Evolutionary conservation across 1,140 invertebrate species (phyloP).

Genomic region (Drosophila azteca): DNA sequence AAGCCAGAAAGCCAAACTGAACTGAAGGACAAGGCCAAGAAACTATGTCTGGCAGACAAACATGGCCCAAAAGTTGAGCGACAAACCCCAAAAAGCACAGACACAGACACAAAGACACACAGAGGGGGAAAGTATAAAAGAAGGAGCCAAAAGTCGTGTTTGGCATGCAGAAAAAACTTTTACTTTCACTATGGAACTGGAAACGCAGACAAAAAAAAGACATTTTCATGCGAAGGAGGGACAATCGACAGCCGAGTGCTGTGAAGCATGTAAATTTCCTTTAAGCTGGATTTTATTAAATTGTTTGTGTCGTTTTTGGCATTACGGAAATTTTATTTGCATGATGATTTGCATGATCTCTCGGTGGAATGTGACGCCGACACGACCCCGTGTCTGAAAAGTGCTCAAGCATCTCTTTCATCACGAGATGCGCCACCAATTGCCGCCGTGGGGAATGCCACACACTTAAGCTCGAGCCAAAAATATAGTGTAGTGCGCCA

Average conservation of each 20-base stretch:
- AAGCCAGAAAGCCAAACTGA: background rate
- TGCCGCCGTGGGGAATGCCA: slow-evolving; percentile 35
- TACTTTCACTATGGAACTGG: slow-evolving; percentile 60
- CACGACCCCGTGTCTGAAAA: slow-evolving; percentile 12
- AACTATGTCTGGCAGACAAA: slow-evolving; percentile 43
- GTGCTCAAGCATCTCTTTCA: slow-evolving; percentile 21
- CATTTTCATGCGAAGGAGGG: slow-evolving; percentile 22
- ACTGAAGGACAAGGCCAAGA: slow-evolving; percentile 28
- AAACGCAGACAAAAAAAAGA: slow-evolving; percentile 68
- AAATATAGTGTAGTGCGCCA: slow-evolving; percentile 25
- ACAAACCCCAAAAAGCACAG: slow-evolving; percentile 25
- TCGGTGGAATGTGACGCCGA: slow-evolving; percentile 8
- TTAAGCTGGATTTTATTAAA: slow-evolving; percentile 78
- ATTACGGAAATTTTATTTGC: slow-evolving; percentile 68
- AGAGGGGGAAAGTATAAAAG: background rate
- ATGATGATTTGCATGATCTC: slow-evolving; percentile 74
- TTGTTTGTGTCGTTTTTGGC: slow-evolving; percentile 72
- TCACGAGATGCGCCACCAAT: slow-evolving; percentile 26
- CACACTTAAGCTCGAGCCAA: slow-evolving; percentile 37
- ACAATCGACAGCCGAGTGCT: slow-evolving; percentile 14
- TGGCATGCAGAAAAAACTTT: slow-evolving; percentile 45
- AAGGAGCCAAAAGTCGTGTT: slow-evolving; percentile 39
- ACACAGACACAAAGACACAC: slow-evolving; percentile 11
- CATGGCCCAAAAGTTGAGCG: slow-evolving; percentile 58
- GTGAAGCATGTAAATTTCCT: slow-evolving; percentile 71